Evolutionary conservation across 1,140 invertebrate species (phyloP).

Genomic region (Pararge aegeria): DNA sequence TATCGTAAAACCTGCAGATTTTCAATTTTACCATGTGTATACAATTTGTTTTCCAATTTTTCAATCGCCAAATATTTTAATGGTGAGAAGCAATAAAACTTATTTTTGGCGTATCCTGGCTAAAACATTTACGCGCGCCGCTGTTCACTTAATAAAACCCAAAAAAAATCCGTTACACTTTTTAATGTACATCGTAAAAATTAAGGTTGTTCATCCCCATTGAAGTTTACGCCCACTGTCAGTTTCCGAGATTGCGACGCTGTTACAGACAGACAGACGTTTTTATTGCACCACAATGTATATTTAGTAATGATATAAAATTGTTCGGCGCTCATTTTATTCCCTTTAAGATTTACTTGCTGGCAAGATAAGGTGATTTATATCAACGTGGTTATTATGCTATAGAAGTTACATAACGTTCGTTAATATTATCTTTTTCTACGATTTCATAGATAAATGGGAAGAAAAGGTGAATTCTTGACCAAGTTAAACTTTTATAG

Average conservation of each 20-base stretch:
- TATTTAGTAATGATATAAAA: conserved; percentile 11
- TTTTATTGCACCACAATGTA: conserved; percentile 5
- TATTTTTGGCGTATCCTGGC: too few relatives aligned
- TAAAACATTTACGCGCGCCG: not conserved
- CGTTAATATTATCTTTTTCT: too few relatives aligned
- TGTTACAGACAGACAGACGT: conserved; percentile 5
- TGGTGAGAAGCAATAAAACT: too few relatives aligned
- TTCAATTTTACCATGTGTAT: too few relatives aligned
- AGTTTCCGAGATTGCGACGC: conserved; percentile 3
- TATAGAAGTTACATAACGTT: not conserved
- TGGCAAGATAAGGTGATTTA: conserved; percentile 1
- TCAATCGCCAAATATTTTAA: too few relatives aligned
- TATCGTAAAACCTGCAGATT: too few relatives aligned
- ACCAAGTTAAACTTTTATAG: too few relatives aligned
- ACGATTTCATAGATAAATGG: too few relatives aligned
- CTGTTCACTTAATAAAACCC: not conserved
- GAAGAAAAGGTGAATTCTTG: too few relatives aligned
- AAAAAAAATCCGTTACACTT: not conserved
- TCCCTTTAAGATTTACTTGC: not conserved
- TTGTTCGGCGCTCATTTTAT: conserved; percentile 1
- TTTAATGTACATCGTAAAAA: conserved; percentile 5
- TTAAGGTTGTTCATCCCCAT: conserved; percentile 13
- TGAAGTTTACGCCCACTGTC: conserved; percentile 9
- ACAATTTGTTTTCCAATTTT: too few relatives aligned
- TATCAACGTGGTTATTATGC: not conserved